A percentile compares a stretch with the other conserved stretches of the same genome.
These are phyloP conservation scores for Delphinapterus leucas DNA, from an alignment of 2,113 vertebrate genomes.

Conservation along the genomic window DNA sequence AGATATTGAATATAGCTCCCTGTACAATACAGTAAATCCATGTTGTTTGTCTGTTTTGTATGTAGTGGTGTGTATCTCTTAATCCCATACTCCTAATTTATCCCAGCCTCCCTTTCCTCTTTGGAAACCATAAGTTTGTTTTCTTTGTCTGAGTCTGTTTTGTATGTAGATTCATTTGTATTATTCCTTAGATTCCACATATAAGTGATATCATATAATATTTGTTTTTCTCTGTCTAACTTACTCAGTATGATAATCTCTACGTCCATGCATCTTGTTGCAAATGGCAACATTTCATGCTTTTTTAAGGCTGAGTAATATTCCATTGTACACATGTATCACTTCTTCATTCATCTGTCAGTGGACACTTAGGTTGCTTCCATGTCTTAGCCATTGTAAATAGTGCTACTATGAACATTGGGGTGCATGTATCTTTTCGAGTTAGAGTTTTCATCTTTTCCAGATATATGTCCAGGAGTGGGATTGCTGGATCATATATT, in stretches of 20 bases:
- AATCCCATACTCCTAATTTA: neutral
- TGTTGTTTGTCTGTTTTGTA: neutral
- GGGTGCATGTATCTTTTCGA: neutral
- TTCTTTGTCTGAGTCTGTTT: neutral
- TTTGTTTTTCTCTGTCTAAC: neutral
- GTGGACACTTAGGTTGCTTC: neutral
- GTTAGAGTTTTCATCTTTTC: neutral
- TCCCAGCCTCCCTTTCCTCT: neutral
- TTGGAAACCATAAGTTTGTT: neutral
- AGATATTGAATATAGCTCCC: neutral
- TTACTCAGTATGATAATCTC: neutral
- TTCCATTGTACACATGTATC: neutral
- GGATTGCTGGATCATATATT: neutral
- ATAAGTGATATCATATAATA: neutral
- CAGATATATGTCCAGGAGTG: neutral
- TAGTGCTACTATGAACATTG: neutral
- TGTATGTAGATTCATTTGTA: neutral
- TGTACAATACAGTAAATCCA: neutral
- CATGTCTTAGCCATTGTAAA: neutral
- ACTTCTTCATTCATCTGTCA: neutral
- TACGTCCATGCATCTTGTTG: neutral
- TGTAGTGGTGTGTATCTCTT: neutral
- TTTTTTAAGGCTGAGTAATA: neutral
- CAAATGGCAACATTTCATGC: neutral
- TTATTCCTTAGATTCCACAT: neutral